These are phyloP conservation scores for Amiota mariae DNA, from an alignment of 2,888 invertebrate species.

Conservation along the genomic window DNA sequence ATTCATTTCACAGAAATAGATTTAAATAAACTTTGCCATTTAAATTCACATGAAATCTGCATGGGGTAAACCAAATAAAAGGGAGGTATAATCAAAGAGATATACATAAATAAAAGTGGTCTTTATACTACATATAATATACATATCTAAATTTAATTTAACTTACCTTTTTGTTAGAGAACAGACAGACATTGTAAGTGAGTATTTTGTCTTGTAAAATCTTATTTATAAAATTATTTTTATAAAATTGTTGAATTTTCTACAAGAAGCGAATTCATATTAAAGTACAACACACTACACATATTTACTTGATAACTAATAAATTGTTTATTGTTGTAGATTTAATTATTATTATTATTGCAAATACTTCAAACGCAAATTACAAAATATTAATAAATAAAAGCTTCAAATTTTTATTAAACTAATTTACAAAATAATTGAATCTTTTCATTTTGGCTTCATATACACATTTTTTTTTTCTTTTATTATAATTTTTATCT, in stretches of 20 bases:
- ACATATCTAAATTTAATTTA: no score
- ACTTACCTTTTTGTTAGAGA: no score
- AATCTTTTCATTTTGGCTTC: conserved; percentile 38
- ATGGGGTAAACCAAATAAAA: no score
- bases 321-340: neutral
- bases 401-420: conserved; percentile 30
- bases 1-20: no score
- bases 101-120: no score
- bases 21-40: no score
- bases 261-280: neutral
- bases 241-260: neutral
- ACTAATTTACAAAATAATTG: conserved; percentile 46
- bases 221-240: no score
- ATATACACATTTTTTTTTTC: conserved; percentile 47
- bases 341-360: neutral
- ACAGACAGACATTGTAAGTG: no score
- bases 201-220: no score
- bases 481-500: conserved; percentile 34
- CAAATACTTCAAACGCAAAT: conserved; percentile 24
- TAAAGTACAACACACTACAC: neutral
- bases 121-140: no score
- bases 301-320: neutral
- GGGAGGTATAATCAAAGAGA: no score
- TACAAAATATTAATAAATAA: conserved; percentile 16
- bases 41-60: no score